phyloP scores from a whole-genome alignment of 1,140 invertebrate species.

The Lithobius niger region DNA sequence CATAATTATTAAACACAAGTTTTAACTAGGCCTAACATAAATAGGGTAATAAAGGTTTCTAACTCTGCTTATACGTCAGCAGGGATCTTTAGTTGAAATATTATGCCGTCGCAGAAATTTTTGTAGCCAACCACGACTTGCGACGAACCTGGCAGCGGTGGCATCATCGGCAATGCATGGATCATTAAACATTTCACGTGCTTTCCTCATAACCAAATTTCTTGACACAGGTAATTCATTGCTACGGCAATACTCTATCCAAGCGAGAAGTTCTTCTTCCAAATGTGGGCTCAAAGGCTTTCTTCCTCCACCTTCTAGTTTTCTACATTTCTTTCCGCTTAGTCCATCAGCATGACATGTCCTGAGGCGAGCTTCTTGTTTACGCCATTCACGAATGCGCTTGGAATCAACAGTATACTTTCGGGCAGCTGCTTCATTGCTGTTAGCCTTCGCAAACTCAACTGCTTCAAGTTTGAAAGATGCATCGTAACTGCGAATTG shows the following conservation, averaged over 20 bases:
- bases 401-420: conserved; percentile 3
- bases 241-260: background rate
- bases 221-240: background rate
- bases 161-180: background rate
- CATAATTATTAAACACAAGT: too few relatives aligned
- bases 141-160: background rate
- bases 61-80: too few relatives aligned
- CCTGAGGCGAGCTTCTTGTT: background rate
- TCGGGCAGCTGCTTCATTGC: background rate
- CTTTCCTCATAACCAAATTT: background rate
- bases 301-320: background rate
- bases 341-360: background rate
- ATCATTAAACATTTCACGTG: background rate
- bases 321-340: too few relatives aligned
- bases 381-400: conserved; percentile 2
- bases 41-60: too few relatives aligned
- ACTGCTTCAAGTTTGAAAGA: conserved; percentile 3
- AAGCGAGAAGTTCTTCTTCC: background rate
- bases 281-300: background rate
- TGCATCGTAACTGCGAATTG: too few relatives aligned
- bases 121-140: background rate
- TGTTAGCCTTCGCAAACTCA: background rate
- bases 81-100: too few relatives aligned
- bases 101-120: background rate
- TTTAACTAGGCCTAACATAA: too few relatives aligned